phyloP scores from a whole-genome alignment of 1,140 invertebrate species.

The Sarcophaga bullata region DNA sequence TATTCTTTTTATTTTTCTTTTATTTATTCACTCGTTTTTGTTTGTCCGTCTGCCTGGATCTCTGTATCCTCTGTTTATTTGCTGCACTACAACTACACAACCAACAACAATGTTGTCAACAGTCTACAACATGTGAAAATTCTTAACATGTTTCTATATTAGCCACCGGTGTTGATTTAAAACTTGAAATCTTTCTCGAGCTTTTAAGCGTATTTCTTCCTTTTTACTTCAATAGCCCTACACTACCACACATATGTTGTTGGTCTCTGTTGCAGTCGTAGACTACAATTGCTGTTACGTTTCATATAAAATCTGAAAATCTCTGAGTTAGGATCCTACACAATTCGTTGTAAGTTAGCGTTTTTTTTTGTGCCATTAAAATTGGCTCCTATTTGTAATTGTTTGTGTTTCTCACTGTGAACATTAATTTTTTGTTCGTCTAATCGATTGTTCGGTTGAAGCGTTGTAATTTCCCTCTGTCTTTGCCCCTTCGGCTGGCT shows the following conservation, averaged over 20 bases:
- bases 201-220: not conserved
- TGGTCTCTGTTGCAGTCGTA: no score
- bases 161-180: conserved; percentile 47
- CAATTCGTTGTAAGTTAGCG: not conserved
- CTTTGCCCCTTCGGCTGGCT: not conserved
- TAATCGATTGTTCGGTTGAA: conserved; percentile 42
- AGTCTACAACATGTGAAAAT: conserved; percentile 58
- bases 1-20: conserved; percentile 14
- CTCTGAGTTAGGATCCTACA: not conserved
- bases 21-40: not conserved
- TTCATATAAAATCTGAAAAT: no score
- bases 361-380: not conserved
- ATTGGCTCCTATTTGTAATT: conserved; percentile 17
- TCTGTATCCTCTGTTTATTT: no score
- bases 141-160: conserved; percentile 51
- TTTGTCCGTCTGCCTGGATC: not conserved
- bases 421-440: conserved; percentile 43
- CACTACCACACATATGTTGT: no score
- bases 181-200: conserved; percentile 18
- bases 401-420: conserved; percentile 35
- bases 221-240: not conserved
- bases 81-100: conserved; percentile 36
- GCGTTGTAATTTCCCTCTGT: not conserved
- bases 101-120: conserved; percentile 49
- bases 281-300: no score